These are phyloP conservation scores for Yasuhikotakia modesta DNA, from an alignment of 2,797 vertebrate species.

Conservation along the genomic window DNA sequence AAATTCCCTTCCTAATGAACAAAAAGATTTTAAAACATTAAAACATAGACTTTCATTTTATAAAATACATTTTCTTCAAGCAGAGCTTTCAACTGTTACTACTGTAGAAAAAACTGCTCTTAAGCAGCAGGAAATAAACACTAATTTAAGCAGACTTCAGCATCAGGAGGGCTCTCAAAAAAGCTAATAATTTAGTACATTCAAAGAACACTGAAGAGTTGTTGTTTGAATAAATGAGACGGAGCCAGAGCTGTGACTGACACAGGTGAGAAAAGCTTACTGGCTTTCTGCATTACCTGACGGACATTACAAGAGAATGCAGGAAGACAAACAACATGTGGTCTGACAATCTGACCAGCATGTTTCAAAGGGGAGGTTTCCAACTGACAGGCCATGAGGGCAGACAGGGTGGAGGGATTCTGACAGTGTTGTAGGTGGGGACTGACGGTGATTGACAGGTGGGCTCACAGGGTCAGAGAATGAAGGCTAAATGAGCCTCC, in stretches of 20 bases:
- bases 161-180: constrained; percentile 2
- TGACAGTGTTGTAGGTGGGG: constrained; percentile 25
- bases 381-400: constrained; percentile 33
- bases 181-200: constrained; percentile 14
- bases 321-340: constrained; percentile 27
- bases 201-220: constrained; percentile 1
- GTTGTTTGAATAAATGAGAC: neutral
- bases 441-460: constrained; percentile 21
- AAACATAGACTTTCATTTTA: neutral
- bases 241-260: neutral
- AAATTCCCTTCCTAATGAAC: constrained; percentile 87
- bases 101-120: neutral
- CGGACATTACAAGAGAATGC: constrained; percentile 30
- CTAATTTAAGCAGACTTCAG: constrained; percentile 21
- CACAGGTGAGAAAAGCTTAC: neutral
- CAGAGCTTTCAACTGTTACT: neutral
- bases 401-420: constrained; percentile 20
- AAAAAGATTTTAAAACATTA: constrained; percentile 42
- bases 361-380: constrained; percentile 27
- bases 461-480: constrained; percentile 19
- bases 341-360: constrained; percentile 25
- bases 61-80: constrained; percentile 6
- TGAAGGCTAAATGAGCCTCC: constrained; percentile 20
- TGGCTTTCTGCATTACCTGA: neutral
- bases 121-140: neutral